Evolutionary conservation across 2,797 vertebrate species (phyloP).

Genomic region (Pseudotriccus pelzelni): DNA sequence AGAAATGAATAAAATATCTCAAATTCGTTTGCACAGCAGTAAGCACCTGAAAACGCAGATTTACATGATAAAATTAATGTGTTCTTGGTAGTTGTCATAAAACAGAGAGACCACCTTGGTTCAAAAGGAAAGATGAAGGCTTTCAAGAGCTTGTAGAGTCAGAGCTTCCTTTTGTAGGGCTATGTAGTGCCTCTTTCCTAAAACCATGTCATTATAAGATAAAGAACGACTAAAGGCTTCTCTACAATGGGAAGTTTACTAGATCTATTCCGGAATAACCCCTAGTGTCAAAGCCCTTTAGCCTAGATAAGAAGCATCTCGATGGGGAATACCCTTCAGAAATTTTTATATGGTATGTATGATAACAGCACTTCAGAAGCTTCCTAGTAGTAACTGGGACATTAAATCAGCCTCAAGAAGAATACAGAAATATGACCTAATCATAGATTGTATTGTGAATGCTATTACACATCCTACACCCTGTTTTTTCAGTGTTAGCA

Average conservation of each 20-base stretch:
- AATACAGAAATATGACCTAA: background rate
- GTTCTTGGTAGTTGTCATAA: background rate
- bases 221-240: background rate
- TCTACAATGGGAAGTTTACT: background rate
- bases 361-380: background rate
- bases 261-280: background rate
- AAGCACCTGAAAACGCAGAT: background rate
- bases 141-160: background rate
- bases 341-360: fast-evolving
- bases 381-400: background rate
- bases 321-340: background rate
- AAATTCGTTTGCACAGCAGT: background rate
- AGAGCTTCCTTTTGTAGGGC: background rate
- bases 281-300: background rate
- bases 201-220: background rate
- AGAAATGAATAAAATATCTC: background rate
- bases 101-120: background rate
- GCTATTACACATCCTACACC: background rate
- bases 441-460: background rate
- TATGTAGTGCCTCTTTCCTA: background rate
- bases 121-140: background rate
- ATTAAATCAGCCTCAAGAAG: background rate
- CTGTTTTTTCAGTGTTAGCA: background rate
- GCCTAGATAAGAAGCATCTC: background rate
- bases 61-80: background rate